phyloP scores from a whole-genome alignment of 1,140 invertebrate genomes.

The Diachasmimorpha longicaudata region DNA sequence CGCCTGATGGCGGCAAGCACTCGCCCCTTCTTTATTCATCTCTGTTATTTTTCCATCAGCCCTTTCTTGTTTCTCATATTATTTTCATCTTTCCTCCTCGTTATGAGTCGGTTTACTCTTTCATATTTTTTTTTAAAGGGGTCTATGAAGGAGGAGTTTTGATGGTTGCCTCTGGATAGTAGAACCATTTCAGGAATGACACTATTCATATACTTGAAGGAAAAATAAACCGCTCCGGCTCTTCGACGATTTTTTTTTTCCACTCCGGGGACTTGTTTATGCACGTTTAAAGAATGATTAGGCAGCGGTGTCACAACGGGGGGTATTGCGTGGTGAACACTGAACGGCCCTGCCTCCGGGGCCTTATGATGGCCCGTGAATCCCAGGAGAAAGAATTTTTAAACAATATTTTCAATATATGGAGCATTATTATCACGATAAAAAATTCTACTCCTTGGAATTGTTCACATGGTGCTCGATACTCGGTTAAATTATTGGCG shows the following conservation, averaged over 20 bases:
- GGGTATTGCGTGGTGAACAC: constrained; percentile 29
- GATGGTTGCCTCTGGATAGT: constrained; percentile 24
- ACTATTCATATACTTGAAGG: constrained; percentile 54
- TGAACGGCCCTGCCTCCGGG: background rate
- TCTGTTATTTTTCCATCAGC: constrained; percentile 37
- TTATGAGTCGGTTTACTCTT: background rate
- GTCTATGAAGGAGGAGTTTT: constrained; percentile 13
- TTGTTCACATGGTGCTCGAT: background rate
- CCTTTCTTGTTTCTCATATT: background rate
- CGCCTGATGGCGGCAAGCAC: constrained; percentile 34
- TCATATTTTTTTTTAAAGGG: background rate
- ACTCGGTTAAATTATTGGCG: background rate
- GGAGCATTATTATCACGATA: background rate
- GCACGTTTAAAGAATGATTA: constrained; percentile 65
- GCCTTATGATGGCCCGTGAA: background rate
- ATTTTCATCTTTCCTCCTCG: background rate
- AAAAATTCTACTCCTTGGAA: background rate
- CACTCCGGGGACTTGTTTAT: constrained; percentile 56
- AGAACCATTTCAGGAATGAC: constrained; percentile 48
- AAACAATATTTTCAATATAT: constrained; percentile 13
- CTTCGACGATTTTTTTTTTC: background rate
- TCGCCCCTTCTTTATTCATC: constrained; percentile 33
- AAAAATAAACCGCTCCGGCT: constrained; percentile 16
- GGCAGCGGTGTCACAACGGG: constrained; percentile 55
- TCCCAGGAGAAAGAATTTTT: background rate